phyloP scores from a whole-genome alignment of 2,797 vertebrate species.

The Semotilus atromaculatus region DNA sequence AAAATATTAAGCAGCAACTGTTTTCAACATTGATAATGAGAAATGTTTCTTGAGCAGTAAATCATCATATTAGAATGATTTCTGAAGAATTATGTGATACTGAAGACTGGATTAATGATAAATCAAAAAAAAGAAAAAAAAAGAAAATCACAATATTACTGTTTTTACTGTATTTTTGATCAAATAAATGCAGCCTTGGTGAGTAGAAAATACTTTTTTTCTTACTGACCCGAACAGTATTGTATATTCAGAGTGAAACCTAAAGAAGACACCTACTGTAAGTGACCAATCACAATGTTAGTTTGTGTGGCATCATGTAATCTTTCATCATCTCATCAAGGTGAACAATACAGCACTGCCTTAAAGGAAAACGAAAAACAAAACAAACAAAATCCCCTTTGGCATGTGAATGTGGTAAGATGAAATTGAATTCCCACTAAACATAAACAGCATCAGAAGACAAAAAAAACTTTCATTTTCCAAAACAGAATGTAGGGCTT shows the following conservation, averaged over 20 bases:
- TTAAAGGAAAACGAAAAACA: background rate
- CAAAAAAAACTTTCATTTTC: background rate
- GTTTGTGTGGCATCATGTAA: background rate
- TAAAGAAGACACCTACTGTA: background rate
- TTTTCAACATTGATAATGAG: background rate
- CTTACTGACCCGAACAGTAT: background rate
- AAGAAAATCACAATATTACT: too few relatives aligned
- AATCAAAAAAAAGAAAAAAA: too few relatives aligned
- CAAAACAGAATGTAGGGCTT: background rate
- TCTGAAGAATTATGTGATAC: background rate
- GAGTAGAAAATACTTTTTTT: background rate
- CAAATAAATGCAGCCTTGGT: background rate
- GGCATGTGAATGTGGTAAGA: background rate
- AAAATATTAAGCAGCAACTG: background rate
- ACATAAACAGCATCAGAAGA: background rate
- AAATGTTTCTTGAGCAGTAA: background rate
- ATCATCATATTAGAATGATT: background rate
- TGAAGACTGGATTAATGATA: background rate
- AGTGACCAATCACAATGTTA: background rate
- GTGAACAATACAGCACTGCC: background rate
- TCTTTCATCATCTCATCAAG: background rate
- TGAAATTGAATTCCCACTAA: background rate
- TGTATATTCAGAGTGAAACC: background rate
- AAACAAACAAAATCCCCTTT: background rate
- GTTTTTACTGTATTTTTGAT: background rate